These are phyloP conservation scores for Ibycter americanus DNA, from an alignment of 2,797 vertebrate genomes.

Conservation along the genomic window DNA sequence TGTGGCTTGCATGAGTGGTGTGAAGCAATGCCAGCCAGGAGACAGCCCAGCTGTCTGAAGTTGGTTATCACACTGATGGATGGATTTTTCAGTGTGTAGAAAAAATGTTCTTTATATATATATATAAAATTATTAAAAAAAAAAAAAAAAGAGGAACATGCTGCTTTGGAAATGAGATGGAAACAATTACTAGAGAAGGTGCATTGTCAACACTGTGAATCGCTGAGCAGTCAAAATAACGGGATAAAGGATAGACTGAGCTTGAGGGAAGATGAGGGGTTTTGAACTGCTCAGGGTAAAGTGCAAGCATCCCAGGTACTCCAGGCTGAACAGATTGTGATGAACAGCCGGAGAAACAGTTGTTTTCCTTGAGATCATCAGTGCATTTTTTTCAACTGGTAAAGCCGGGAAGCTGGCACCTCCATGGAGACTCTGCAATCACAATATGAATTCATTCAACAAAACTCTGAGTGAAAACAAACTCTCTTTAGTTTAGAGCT, in stretches of 20 bases:
- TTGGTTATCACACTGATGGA: background rate
- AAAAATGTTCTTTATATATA: background rate
- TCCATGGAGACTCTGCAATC: background rate
- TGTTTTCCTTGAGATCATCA: background rate
- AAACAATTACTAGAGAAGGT: background rate
- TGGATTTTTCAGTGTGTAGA: background rate
- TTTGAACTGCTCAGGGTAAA: background rate
- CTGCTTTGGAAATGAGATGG: background rate
- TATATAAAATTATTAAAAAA: too few species aligned
- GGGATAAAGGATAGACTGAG: background rate
- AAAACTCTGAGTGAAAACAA: background rate
- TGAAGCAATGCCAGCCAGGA: background rate
- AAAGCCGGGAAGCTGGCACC: background rate
- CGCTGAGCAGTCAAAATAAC: background rate
- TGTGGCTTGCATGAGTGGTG: background rate
- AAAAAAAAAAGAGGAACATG: background rate
- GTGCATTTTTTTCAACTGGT: background rate
- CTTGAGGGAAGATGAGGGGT: background rate
- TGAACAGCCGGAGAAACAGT: background rate
- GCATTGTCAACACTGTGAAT: background rate
- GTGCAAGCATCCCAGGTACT: background rate
- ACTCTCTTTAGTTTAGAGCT: background rate
- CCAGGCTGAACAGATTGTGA: background rate
- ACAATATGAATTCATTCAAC: background rate
- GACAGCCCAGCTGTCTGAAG: background rate